Conservation (phyloP, 2,888 invertebrate species). For the Syrphus vitripennis region DNA sequence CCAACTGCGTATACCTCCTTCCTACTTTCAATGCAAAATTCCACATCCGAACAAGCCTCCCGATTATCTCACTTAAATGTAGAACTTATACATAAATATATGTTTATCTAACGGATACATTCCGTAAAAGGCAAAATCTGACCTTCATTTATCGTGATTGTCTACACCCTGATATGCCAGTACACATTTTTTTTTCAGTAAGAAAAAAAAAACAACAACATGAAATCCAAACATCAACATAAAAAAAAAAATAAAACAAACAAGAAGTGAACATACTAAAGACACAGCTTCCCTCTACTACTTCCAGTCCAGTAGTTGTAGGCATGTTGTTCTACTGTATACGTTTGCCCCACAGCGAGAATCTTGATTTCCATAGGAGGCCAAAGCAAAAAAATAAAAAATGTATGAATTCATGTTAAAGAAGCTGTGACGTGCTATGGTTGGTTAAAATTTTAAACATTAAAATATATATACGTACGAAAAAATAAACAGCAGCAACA, state of each 20-base stretch:
- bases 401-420: constrained; percentile 35
- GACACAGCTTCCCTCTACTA: constrained; percentile 30
- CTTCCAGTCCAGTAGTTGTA: no score
- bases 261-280: background rate
- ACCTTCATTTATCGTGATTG: constrained; percentile 65
- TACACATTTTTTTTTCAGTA: background rate
- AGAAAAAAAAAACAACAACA: constrained; percentile 42
- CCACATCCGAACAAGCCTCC: constrained; percentile 35
- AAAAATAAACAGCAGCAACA: constrained; percentile 31
- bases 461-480: background rate
- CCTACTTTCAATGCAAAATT: constrained; percentile 18
- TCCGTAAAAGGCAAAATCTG: constrained; percentile 57
- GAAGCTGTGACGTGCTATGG: constrained; percentile 40
- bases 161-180: constrained; percentile 46
- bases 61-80: constrained; percentile 41
- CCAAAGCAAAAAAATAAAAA: constrained; percentile 4
- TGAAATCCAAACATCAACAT: constrained; percentile 36
- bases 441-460: background rate
- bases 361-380: constrained; percentile 62
- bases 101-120: constrained; percentile 55
- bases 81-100: background rate
- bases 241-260: constrained; percentile 17
- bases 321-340: background rate
- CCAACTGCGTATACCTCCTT: no score
- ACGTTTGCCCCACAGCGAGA: constrained; percentile 25